Base-by-base conservation (phyloP, 2,888 invertebrate genomes). In the Lasioglossum vierecki region DNA sequence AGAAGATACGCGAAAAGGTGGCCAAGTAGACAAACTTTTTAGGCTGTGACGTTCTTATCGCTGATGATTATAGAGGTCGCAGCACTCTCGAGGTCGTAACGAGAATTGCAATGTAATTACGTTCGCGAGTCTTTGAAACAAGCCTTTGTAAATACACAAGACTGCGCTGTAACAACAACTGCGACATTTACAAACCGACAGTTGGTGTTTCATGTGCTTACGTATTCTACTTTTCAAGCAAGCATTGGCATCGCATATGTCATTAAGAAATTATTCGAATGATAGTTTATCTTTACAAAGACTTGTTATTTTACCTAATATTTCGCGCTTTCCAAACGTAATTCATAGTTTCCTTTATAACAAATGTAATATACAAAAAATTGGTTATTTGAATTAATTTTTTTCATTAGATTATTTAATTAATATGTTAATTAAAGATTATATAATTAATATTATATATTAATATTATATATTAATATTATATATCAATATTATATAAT, bases 101-200 rank as follows among this genome's bases (percentile, higher is more conserved):
- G 26, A 60, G 35, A 73, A 60, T 74, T 77, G 68, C 66, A 77
- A 57, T 22, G 49, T 60, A 86, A 84, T 84, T 85, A 84, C 22
- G 70, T 53, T 70, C 49, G 70, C 44, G 49, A 57, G n/a, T 60
- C 41, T 78, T 78, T 72, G 63, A 82, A 78, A 78, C 71, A 41
- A 70, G 72, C 46, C 53, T 71, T 60, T 70, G 75, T 82, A 86
- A 84, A 84, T 74, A 84, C 9, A 70, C 74, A 30, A 73, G 26
- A 68, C 76, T 35, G 76, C 53, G 30, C 18, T 13, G 66, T 57
- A 44, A 57, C 75, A 78, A 80, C 79, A 80, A 86, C 63, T 76
- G 80, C 68, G 68, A 76, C 68, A 76, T 76, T 80, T 85, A 82
- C 80, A 76, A 82, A 60, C 76, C 78, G 35, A 11, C 80, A 66